Evolutionary conservation across 2,888 invertebrate genomes (phyloP).

Genomic region (Lordiphosa andalusiaca): DNA sequence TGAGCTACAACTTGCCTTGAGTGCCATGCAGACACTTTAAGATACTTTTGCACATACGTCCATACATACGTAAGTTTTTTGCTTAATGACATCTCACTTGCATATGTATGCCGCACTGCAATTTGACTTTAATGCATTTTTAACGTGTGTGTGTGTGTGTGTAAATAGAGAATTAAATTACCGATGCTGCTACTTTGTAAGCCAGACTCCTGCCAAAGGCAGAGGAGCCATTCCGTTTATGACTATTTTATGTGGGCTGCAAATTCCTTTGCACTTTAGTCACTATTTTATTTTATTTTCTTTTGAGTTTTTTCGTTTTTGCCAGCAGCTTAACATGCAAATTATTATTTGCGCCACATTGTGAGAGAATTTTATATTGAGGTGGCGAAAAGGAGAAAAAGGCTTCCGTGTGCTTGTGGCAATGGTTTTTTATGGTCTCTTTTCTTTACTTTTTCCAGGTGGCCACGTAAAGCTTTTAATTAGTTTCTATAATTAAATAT

Average conservation of each 20-base stretch:
- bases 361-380: slow-evolving; percentile 34
- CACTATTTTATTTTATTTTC: slow-evolving; percentile 37
- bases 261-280: slow-evolving; percentile 37
- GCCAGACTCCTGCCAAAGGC: slow-evolving; percentile 16
- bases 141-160: slow-evolving; percentile 24
- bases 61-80: background rate
- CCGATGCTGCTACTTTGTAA: slow-evolving; percentile 35
- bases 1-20: too few species aligned
- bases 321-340: slow-evolving; percentile 35
- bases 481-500: slow-evolving; percentile 7
- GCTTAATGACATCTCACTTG: slow-evolving; percentile 11
- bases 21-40: background rate
- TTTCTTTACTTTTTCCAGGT: background rate
- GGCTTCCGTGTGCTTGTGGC: slow-evolving; percentile 15
- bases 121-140: slow-evolving; percentile 23
- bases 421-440: slow-evolving; percentile 5
- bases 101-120: background rate
- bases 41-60: background rate
- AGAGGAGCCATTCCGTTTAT: slow-evolving; percentile 30
- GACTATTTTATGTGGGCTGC: slow-evolving; percentile 42
- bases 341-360: slow-evolving; percentile 44
- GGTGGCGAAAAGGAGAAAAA: slow-evolving; percentile 1
- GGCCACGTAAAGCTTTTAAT: slow-evolving; percentile 20
- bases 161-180: slow-evolving; percentile 51
- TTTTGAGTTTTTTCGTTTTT: slow-evolving; percentile 21